A percentile compares a stretch with the other conserved stretches of the same genome.
These are phyloP conservation scores for Drosophila kurseongensis DNA, from an alignment of 1,140 invertebrate genomes.

Conservation along the genomic window DNA sequence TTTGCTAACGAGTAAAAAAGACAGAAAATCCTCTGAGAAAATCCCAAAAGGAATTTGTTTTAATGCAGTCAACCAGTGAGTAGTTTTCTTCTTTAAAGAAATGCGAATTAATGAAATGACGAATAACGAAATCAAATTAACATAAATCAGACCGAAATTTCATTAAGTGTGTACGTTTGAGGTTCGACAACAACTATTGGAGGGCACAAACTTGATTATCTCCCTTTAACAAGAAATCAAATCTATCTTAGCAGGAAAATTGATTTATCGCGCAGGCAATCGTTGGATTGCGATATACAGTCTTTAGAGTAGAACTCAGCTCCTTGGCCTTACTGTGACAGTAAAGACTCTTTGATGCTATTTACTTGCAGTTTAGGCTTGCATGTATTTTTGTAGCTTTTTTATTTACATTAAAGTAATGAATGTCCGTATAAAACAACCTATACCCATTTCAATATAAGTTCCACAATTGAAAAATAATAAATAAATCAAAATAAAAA, in stretches of 20 bases:
- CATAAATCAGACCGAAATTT: slow-evolving; percentile 27
- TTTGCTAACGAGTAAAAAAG: slow-evolving; percentile 1
- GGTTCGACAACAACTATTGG: slow-evolving; percentile 12
- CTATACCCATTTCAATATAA: no score
- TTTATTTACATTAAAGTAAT: background rate
- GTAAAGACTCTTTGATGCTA: background rate
- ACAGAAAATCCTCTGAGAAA: slow-evolving; percentile 12
- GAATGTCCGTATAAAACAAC: no score
- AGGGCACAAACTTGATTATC: slow-evolving; percentile 39
- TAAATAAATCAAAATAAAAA: no score
- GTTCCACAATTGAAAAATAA: no score
- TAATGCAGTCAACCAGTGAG: slow-evolving; percentile 41
- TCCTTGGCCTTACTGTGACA: slow-evolving; percentile 30
- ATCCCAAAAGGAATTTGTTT: slow-evolving; percentile 27
- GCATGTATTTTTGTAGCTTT: no score
- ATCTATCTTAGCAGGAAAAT: slow-evolving; percentile 43
- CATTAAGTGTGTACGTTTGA: slow-evolving; percentile 44
- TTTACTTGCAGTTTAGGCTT: background rate
- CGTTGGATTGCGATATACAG: slow-evolving; percentile 9
- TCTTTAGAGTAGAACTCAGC: background rate
- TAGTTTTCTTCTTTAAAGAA: background rate
- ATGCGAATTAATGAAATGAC: slow-evolving; percentile 13
- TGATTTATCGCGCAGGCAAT: slow-evolving; percentile 39
- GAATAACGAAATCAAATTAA: slow-evolving; percentile 25
- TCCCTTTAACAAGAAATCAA: slow-evolving; percentile 29